Evolutionary conservation across 2,797 vertebrate genomes (phyloP).

Genomic region (Lepilemur ruficaudatus): DNA sequence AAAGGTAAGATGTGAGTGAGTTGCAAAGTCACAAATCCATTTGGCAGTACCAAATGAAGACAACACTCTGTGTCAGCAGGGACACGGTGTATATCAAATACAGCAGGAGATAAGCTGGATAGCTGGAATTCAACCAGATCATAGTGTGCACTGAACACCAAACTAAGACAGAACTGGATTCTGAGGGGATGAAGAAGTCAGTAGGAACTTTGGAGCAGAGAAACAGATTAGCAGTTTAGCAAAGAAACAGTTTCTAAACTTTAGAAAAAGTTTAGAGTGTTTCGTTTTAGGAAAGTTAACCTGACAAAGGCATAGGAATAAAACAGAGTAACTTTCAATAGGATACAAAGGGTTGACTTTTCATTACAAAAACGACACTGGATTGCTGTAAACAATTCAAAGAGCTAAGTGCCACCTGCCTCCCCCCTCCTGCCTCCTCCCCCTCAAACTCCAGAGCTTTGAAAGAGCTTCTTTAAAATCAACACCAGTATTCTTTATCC

Average conservation of each 20-base stretch:
- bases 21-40: not conserved
- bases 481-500: not conserved
- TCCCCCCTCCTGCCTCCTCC: not conserved
- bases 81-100: not conserved
- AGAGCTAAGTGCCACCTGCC: not conserved
- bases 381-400: conserved; percentile 11
- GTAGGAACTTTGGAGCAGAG: not conserved
- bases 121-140: not conserved
- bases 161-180: not conserved
- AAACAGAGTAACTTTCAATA: not conserved
- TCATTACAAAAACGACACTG: conserved; percentile 14
- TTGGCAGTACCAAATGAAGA: not conserved
- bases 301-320: not conserved
- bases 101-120: not conserved
- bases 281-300: not conserved
- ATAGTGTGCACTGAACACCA: not conserved
- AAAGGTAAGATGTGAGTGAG: not conserved
- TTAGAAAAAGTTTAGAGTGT: not conserved
- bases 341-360: conserved; percentile 1
- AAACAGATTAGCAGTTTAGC: not conserved
- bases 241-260: no score
- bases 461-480: conserved; percentile 9
- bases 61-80: not conserved
- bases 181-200: not conserved
- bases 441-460: not conserved